Conservation (phyloP, 2,888 invertebrate species). For the Xanthorhoe designata region DNA sequence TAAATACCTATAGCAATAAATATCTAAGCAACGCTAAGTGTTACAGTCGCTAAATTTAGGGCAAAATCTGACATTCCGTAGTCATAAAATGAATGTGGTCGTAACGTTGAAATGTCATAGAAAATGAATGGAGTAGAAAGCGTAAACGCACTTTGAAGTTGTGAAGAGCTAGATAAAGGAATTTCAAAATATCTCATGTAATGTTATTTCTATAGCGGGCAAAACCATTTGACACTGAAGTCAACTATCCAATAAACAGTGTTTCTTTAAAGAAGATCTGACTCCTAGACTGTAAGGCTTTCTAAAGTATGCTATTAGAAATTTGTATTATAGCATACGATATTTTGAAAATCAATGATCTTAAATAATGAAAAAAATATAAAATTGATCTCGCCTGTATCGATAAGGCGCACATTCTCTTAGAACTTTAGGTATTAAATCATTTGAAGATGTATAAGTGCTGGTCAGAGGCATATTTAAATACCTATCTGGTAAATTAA, state of each 20-base stretch:
- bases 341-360: no score
- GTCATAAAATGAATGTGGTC: constrained; percentile 1
- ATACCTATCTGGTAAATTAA: no score
- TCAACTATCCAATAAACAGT: background rate
- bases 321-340: no score
- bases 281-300: no score
- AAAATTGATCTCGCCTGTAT: no score
- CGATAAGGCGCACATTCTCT: no score
- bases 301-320: background rate
- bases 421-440: no score
- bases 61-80: background rate
- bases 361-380: no score
- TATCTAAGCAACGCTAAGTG: no score
- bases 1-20: no score
- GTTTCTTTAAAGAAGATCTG: background rate
- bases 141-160: background rate
- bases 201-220: background rate
- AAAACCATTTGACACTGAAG: background rate
- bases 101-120: constrained; percentile 1
- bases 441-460: no score
- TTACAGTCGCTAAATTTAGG: background rate
- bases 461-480: no score
- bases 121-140: background rate
- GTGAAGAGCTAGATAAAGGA: background rate
- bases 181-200: background rate